Evolutionary conservation across 1,140 invertebrate species (phyloP), one percentile per base, ranked within the genome.

Genomic region (Polyergus mexicanus): DNA sequence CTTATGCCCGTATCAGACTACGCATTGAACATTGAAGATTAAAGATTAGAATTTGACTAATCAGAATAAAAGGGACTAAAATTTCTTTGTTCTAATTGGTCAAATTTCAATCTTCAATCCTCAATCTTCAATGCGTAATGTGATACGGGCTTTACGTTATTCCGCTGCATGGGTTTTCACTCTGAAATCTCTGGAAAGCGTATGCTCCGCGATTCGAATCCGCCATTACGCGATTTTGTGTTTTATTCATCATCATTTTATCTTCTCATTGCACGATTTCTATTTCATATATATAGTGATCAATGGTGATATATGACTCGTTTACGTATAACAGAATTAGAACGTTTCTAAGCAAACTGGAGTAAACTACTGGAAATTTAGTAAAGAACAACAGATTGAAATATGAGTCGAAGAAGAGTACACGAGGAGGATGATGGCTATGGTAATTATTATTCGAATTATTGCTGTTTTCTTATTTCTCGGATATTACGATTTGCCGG

Each of bases 351-450:
- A 51, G 47, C 16, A 51, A 51, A 51, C 47, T 51, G 16, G 16
- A 47, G 0, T 3, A 47, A 47, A 47, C 3, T 11, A 44, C 11
- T 44, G 44, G 7, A 16, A 51, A 19, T 51, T 51, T 5, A 47
- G 51, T 54, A 3, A 32, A 1, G 51, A 8, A 10, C 2, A 22
- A 8, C 7, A 22, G n/a, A 58, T 5, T 32, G 1, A 65, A 85
- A 92, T 90, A 98, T 98, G 97, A 98, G 97, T 95, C 96, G 97
- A 62, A 95, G 97, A 95, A 95, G 97, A 90, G 94, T 96, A 47
- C 97, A 98, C 90, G 97, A 98, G 83, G 97, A 97, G 78, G 97
- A 98, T 84, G 97, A 98, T 95, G 97, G 97, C 89, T 98, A 98
- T 91, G 97, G 97, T 97, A 95, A 95, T 91, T 94, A 47, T 0